Evolutionary conservation across 2,113 vertebrate genomes (phyloP), one percentile per base, ranked within the genome.

Genomic region (Nycticebus coucang): DNA sequence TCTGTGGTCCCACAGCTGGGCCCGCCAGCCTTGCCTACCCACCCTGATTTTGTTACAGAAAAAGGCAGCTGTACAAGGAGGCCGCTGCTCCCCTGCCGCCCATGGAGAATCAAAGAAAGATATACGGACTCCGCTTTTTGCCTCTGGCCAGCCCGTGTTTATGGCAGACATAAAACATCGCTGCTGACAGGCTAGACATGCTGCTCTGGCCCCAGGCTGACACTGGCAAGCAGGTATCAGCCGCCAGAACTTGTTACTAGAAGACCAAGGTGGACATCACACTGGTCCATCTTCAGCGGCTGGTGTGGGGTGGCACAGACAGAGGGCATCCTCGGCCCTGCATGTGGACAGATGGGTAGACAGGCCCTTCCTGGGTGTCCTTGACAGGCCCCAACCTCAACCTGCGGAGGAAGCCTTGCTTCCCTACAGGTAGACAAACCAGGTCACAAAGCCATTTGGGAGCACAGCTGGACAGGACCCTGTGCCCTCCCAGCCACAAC

Each of bases 61-160:
- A 26, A 5, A 26, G 82, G 53, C 94, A 91, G 94, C 88, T 75
- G 74, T 64, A 45, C 13, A 6, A 19, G 64, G 45, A 83, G 62
- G 64, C 21, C 62, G 0, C 24, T 0, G 0, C 12, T 3, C 60
- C 28, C 18, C 19, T 0, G 0, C 28, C 26, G 0, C 68, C 28
- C 3, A 2, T 1, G 6, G n/a, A 74, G 30, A 82, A 82, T 7
- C 17, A 21, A 24, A 59, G 68, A 26, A 3, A 22, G 37, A 35
- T 0, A 0, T 53, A 8, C 83, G 28, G 24, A 53, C 71, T 37
- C 72, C 24, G 33, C 72, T 41, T 19, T 33, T 18, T 3, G 60
- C 77, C 72, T 28, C 26, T 0, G 53, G 94, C 8, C 0, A 1
- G 12, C 72, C 89, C 14, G 33, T 2, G 71, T 66, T 71, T 18